Conservation (phyloP, 2,888 invertebrate genomes). For the Azorinus chamasolen region DNA sequence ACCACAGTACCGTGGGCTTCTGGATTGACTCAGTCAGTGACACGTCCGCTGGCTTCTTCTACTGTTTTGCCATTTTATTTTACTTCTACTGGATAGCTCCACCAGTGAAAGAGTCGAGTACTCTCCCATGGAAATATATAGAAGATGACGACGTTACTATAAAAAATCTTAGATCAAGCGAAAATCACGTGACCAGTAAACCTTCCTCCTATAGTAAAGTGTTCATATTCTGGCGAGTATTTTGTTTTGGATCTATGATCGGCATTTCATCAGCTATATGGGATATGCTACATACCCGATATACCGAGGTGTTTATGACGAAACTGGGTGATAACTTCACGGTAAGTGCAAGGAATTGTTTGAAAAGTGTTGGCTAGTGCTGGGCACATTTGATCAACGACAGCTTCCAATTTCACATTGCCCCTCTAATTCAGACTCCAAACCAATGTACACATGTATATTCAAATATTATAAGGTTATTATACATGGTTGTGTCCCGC, state of each 20-base stretch:
- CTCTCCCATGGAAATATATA: slow-evolving; percentile 58
- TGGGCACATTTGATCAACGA: too few relatives aligned
- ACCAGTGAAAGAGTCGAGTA: slow-evolving; percentile 42
- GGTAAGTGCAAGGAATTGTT: too few relatives aligned
- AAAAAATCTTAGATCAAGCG: slow-evolving; percentile 37
- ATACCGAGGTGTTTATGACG: slow-evolving; percentile 69
- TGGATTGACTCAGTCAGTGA: slow-evolving; percentile 95
- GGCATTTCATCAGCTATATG: slow-evolving; percentile 76
- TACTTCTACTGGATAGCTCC: slow-evolving; percentile 70
- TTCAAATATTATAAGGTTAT: too few relatives aligned
- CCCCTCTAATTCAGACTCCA: too few relatives aligned
- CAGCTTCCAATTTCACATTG: too few relatives aligned
- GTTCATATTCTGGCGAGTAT: slow-evolving; percentile 76
- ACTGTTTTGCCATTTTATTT: slow-evolving; percentile 87
- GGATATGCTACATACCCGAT: slow-evolving; percentile 75
- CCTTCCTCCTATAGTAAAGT: slow-evolving; percentile 68
- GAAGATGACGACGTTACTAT: slow-evolving; percentile 24
- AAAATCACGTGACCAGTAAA: slow-evolving; percentile 52
- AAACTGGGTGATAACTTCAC: slow-evolving; percentile 62
- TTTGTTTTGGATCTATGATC: slow-evolving; percentile 74
- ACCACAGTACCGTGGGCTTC: slow-evolving; percentile 92
- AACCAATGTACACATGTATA: too few relatives aligned
- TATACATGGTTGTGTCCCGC: too few relatives aligned
- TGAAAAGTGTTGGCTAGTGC: too few relatives aligned
- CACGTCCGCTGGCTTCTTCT: slow-evolving; percentile 88